Conservation (phyloP, 2,797 vertebrate genomes). For the Mustela erminea region DNA sequence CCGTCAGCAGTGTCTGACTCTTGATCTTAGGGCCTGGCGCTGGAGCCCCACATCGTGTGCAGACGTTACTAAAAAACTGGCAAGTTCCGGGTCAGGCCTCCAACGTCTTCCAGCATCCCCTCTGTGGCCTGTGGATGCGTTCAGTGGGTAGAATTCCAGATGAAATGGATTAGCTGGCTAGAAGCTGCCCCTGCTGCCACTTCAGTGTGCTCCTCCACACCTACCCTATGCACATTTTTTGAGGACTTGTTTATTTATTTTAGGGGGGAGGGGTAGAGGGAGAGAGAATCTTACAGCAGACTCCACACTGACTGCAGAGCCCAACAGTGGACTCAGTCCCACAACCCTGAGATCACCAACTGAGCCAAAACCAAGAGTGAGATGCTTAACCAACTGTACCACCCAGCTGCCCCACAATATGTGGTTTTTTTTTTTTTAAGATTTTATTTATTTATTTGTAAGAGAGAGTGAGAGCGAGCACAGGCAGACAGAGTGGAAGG, state of each 20-base stretch:
- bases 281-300: not conserved
- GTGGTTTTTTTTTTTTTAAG: not conserved
- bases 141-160: not conserved
- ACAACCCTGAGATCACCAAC: not conserved
- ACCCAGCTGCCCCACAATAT: not conserved
- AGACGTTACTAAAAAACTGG: not conserved
- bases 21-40: not conserved
- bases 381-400: not conserved
- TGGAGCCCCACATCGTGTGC: not conserved
- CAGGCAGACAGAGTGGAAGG: too few relatives aligned
- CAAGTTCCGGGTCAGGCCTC: not conserved
- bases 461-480: too few relatives aligned
- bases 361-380: not conserved
- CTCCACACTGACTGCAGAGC: not conserved
- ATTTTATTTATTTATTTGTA: too few relatives aligned
- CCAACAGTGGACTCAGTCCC: not conserved
- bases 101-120: not conserved
- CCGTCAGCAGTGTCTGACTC: not conserved
- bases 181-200: not conserved
- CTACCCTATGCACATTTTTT: not conserved
- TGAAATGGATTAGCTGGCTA: not conserved
- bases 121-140: not conserved
- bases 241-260: not conserved
- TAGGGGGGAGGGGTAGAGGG: not conserved
- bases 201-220: not conserved